Evolutionary conservation across 2,888 invertebrate genomes (phyloP), one percentile per base, ranked within the genome.

Genomic region (Chromoteleia sp.): DNA sequence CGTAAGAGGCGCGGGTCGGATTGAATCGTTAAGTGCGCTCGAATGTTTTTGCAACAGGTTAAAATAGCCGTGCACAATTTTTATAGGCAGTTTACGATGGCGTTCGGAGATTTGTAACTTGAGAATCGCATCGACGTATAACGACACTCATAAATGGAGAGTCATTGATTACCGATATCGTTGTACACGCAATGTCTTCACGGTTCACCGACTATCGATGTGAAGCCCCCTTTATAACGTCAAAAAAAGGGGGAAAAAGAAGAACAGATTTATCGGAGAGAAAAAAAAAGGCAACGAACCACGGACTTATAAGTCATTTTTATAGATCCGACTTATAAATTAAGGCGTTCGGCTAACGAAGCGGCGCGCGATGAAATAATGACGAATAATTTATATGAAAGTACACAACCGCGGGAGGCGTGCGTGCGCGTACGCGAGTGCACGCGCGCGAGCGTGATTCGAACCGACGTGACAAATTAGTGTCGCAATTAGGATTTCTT

Each of bases 61-160:
- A 80, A 84, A 85, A 87, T 82, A 83, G 75, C 86, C 85, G 84
- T 86, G 84, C 65, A 83, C 83, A 85, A 88, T 88, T 87, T 88
- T 88, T 88, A 88, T 87, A 85, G 87, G 85, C 85, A 83, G 85
- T 87, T 88, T 88, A 87, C 86, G 87, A 88, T 82, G 84, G 78
- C 77, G 86, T 80, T 50, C 79, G 82, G 79, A 84, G 85, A 88
- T 87, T 85, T 85, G 87, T 88, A 86, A 88, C 85, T 81, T 80
- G 86, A 86, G 87, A 84, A 84, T 76, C 61, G 77, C 77, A 61
- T 52, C 52, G 67, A 52, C 67, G 10, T 33, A 73, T 54, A 83
- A 75, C 65, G 58, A 71, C 77, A 58, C 77, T 78, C 65, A 50
- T 71, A 78, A 78, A 78, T 71, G 65, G 71, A 70, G 70, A 58